phyloP scores from a whole-genome alignment of 1,140 invertebrate genomes.

The Myzus persicae region DNA sequence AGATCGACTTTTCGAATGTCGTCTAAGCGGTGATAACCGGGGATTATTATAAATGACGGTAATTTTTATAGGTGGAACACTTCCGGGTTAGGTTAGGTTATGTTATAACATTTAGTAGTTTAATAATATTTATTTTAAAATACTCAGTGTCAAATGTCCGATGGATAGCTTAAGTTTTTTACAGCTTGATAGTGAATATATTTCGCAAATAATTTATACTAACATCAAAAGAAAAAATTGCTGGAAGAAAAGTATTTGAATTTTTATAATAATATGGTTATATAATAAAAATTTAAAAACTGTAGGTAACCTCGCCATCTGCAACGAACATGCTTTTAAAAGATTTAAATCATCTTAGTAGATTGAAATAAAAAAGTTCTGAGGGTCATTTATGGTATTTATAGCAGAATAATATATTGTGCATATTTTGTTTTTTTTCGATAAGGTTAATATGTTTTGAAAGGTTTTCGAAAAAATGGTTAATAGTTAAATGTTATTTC shows the following conservation, averaged over 20 bases:
- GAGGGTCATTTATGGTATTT: conserved; percentile 35
- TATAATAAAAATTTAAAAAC: conserved; percentile 30
- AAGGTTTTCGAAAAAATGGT: conserved; percentile 30
- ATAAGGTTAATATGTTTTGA: too few species aligned
- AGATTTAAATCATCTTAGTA: conserved; percentile 55
- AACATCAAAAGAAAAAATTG: conserved; percentile 49
- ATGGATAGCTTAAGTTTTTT: neutral
- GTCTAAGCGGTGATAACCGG: conserved; percentile 47
- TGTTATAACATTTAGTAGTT: too few species aligned
- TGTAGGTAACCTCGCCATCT: conserved; percentile 54
- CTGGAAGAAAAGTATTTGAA: conserved; percentile 44
- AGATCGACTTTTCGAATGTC: neutral
- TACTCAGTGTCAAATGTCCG: neutral
- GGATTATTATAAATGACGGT: conserved; percentile 33
- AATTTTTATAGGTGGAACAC: conserved; percentile 56
- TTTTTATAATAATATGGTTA: conserved; percentile 59
- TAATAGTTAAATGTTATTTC: neutral
- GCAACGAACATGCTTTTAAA: conserved; percentile 47
- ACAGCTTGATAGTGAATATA: neutral
- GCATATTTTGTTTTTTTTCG: neutral
- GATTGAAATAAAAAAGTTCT: conserved; percentile 59
- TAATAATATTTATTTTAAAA: conserved; percentile 23
- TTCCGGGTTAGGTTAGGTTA: too few species aligned
- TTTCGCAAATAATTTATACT: neutral
- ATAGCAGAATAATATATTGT: conserved; percentile 11